Evolutionary conservation across 92 coral and sea anemone genomes (phyloP), one percentile per base, ranked within the genome.

Genomic region (Phenganax stokvisi): DNA sequence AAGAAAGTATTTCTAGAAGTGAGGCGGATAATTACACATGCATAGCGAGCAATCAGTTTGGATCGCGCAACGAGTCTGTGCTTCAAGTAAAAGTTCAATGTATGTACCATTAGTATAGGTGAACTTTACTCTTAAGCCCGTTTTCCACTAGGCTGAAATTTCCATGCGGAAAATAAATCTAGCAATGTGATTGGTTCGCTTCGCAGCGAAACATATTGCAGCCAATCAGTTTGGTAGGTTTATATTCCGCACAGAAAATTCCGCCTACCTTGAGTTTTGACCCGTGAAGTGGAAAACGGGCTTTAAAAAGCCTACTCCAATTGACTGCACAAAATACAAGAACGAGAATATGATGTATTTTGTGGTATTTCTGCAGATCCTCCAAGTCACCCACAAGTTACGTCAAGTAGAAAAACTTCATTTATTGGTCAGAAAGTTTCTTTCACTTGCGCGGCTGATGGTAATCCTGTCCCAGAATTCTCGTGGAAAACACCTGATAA

Each of bases 401-500:
- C 73, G 31, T 68, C 73, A 37, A 30, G 53, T 10, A 30, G 7
- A 12, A 20, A 27, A 68, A 30, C 53, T 68, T 68, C 73, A 68
- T 68, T 30, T 68, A 68, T 68, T 68, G 73, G 73, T 30, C 16
- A 68, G 73, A 68, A 9, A 53, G 54, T 68, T 30, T 30, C 15
- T 12, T 68, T 68, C 73, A 30, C 52, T 54, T 68, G 73, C 11
- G 30, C 73, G 10, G 37, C 54, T 30, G 73, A 68, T 44, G 73
- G 54, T 68, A 53, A 68, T 68, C 73, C 73, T 7, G 53, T 13
- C 31, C 73, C 73, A 30, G 52, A 10, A 30, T 29, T 30, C 73
- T 68, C 73, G 17, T 68, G 73, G 73, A 68, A 30, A 30, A 68
- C 73, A 68, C 73, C 73, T 30, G 73, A 68, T 12, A 68, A 68